Evolutionary conservation across 2,113 vertebrate species (phyloP).

Genomic region (Laticauda laticaudata): DNA sequence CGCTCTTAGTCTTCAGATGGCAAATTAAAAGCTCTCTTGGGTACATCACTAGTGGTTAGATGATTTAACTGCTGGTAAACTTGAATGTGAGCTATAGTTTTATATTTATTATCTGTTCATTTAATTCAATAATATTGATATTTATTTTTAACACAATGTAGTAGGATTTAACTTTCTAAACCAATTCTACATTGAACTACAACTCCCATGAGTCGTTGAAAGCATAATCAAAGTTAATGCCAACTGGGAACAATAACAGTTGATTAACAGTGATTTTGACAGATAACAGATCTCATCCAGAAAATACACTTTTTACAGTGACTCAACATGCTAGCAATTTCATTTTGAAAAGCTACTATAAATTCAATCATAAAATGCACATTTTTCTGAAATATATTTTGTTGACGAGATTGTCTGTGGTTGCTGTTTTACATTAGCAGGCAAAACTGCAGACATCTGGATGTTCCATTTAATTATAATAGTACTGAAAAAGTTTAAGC

Average conservation of each 20-base stretch:
- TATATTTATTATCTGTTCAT: background rate
- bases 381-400: slow-evolving; percentile 5
- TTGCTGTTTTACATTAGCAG: slow-evolving; percentile 12
- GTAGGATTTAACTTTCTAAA: background rate
- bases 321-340: background rate
- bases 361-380: background rate
- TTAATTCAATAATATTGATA: background rate
- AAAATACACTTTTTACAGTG: background rate
- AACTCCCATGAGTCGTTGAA: background rate
- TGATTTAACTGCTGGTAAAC: background rate
- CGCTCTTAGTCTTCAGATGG: background rate
- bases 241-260: background rate
- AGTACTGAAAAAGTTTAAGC: background rate
- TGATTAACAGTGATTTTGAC: background rate
- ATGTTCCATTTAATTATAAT: slow-evolving; percentile 9
- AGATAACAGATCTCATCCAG: background rate
- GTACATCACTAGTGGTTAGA: background rate
- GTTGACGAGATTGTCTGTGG: background rate
- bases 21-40: background rate
- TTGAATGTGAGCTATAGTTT: background rate
- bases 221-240: background rate
- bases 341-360: background rate
- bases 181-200: background rate
- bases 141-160: background rate
- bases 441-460: background rate